phyloP scores from a whole-genome alignment of 2,113 vertebrate species.

The Pandion haliaetus region DNA sequence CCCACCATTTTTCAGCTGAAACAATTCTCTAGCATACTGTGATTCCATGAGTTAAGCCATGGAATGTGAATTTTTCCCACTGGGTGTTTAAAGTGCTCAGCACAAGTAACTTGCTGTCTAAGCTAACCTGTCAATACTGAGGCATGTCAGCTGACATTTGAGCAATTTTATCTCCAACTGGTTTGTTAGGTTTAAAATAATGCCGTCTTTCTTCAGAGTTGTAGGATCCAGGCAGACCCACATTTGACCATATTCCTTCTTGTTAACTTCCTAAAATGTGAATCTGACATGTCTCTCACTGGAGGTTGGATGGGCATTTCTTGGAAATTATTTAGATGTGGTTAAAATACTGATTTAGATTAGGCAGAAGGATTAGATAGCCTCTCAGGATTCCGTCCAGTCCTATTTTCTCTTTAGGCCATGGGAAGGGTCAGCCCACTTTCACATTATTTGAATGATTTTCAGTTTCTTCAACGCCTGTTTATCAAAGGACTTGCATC shows the following conservation, averaged over 20 bases:
- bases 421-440: background rate
- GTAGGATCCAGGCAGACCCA: background rate
- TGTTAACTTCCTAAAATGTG: background rate
- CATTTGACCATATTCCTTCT: background rate
- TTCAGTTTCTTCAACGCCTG: background rate
- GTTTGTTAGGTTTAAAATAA: constrained; percentile 49
- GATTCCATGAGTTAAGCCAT: constrained; percentile 34
- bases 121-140: constrained; percentile 63
- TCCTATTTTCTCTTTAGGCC: background rate
- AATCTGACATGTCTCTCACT: background rate
- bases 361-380: background rate
- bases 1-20: constrained; percentile 43
- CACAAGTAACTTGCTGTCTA: constrained; percentile 60
- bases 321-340: background rate
- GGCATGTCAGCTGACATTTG: constrained; percentile 49
- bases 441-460: background rate
- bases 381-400: background rate
- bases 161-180: constrained; percentile 50
- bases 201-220: constrained; percentile 30
- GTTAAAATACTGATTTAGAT: background rate
- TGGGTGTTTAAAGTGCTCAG: constrained; percentile 57
- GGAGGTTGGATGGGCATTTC: background rate
- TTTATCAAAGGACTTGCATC: background rate
- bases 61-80: constrained; percentile 64
- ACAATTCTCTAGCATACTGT: constrained; percentile 44